Percentiles rank a stretch among this genome's conserved stretches.
Evolutionary conservation across 2,797 vertebrate species (phyloP).

Genomic region (Labroides dimidiatus): DNA sequence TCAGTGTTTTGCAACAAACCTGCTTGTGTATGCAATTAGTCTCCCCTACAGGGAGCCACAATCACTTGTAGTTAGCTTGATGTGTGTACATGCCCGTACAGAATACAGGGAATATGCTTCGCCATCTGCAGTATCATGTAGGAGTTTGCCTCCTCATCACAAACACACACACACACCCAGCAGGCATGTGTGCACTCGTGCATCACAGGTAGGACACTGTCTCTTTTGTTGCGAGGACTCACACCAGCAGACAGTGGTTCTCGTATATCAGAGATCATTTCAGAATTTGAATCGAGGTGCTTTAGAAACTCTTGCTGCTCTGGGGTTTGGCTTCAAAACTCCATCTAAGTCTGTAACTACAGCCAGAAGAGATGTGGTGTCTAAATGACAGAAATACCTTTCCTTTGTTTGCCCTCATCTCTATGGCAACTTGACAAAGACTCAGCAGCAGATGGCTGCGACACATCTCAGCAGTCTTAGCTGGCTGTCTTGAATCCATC

Average conservation of each 20-base stretch:
- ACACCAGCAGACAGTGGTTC: not conserved
- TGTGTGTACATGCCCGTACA: slow-evolving; percentile 10
- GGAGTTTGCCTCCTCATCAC: slow-evolving; percentile 37
- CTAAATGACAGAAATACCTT: slow-evolving; percentile 67
- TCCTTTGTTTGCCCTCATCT: slow-evolving; percentile 72
- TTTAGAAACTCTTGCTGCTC: not conserved
- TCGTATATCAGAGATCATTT: not conserved
- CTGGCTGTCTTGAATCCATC: slow-evolving; percentile 29
- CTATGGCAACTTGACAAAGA: slow-evolving; percentile 73
- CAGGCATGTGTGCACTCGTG: slow-evolving; percentile 30
- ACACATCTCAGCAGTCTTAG: slow-evolving; percentile 43
- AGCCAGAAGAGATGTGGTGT: slow-evolving; percentile 8
- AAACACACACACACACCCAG: slow-evolving; percentile 13
- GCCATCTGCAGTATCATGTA: slow-evolving; percentile 61
- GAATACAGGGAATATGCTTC: slow-evolving; percentile 65
- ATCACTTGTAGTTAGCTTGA: slow-evolving; percentile 42
- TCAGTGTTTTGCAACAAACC: slow-evolving; percentile 64
- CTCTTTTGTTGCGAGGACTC: slow-evolving; percentile 11
- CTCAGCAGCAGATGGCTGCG: slow-evolving; percentile 54
- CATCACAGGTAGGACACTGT: slow-evolving; percentile 35
- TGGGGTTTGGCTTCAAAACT: slow-evolving; percentile 5
- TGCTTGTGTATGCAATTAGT: slow-evolving; percentile 71
- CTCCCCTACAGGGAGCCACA: slow-evolving; percentile 36
- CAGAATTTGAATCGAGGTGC: not conserved
- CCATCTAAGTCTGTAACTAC: slow-evolving; percentile 18